Conservation (phyloP, 2,888 invertebrate species). For the Campopleginae sp. region DNA sequence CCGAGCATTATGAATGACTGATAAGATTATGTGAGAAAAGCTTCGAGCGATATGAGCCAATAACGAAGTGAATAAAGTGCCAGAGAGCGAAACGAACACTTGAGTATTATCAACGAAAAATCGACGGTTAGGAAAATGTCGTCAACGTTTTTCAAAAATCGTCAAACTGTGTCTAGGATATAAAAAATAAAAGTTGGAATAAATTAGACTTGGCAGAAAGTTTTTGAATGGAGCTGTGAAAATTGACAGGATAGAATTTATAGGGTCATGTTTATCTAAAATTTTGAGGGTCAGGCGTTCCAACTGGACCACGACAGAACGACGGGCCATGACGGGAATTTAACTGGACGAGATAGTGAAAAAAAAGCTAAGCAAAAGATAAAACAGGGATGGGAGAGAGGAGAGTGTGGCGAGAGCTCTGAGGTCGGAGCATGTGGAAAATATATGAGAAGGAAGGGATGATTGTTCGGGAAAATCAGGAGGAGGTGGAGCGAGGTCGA, state of each 20-base stretch:
- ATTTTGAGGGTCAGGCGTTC: background rate
- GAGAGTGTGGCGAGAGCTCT: constrained; percentile 26
- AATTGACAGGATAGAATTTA: background rate
- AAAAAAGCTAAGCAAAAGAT: background rate
- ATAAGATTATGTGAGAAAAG: constrained; percentile 26
- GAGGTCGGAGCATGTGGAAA: constrained; percentile 41
- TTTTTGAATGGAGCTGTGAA: background rate
- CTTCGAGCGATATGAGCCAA: background rate
- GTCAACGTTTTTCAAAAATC: no score
- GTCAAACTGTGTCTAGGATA: no score
- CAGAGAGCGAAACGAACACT: background rate
- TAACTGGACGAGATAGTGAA: background rate
- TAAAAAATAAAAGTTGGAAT: no score
- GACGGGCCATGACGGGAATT: background rate
- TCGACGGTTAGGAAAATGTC: background rate
- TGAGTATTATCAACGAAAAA: background rate
- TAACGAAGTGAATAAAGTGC: background rate
- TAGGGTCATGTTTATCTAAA: background rate
- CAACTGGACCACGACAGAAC: background rate
- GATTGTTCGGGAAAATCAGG: constrained; percentile 38
- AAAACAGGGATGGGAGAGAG: background rate
- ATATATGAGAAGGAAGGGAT: constrained; percentile 20
- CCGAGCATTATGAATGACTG: constrained; percentile 3
- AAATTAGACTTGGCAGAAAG: no score
- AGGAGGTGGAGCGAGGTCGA: constrained; percentile 63